Conservation (phyloP, 2,888 invertebrate species). For the Pterobdella sp. region DNA sequence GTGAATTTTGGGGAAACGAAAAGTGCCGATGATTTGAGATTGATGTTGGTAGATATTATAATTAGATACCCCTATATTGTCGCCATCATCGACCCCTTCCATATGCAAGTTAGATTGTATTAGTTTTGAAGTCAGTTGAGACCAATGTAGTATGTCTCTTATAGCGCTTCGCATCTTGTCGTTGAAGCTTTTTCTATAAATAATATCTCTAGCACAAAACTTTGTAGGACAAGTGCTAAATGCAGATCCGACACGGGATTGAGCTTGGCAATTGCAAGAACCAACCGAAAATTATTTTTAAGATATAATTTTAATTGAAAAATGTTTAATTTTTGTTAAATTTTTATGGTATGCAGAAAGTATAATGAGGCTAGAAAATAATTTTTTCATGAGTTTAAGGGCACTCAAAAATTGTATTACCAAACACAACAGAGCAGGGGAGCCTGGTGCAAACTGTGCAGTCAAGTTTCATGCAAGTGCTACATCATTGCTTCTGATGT, state of each 20-base stretch:
- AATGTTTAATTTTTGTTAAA: too few species aligned
- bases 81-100: slow-evolving; percentile 23
- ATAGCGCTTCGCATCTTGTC: too few species aligned
- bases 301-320: too few species aligned
- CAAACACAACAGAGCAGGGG: slow-evolving; percentile 23
- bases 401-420: too few species aligned
- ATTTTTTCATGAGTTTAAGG: too few species aligned
- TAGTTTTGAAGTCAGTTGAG: neutral
- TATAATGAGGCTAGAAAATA: too few species aligned
- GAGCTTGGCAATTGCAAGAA: too few species aligned
- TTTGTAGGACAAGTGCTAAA: neutral
- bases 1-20: slow-evolving; percentile 1
- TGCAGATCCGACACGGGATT: neutral
- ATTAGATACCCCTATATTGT: slow-evolving; percentile 9
- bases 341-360: too few species aligned
- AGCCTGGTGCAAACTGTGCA: slow-evolving; percentile 21
- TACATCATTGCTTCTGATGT: slow-evolving; percentile 6
- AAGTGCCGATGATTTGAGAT: slow-evolving; percentile 6
- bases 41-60: slow-evolving; percentile 10
- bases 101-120: neutral
- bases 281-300: too few species aligned
- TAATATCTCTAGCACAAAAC: too few species aligned
- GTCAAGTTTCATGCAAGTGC: slow-evolving; percentile 11
- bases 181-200: too few species aligned
- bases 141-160: too few species aligned